Percentiles rank a stretch among this genome's conserved stretches.
Conservation (phyloP, 2,888 invertebrate species). For the Halictus ligatus region DNA sequence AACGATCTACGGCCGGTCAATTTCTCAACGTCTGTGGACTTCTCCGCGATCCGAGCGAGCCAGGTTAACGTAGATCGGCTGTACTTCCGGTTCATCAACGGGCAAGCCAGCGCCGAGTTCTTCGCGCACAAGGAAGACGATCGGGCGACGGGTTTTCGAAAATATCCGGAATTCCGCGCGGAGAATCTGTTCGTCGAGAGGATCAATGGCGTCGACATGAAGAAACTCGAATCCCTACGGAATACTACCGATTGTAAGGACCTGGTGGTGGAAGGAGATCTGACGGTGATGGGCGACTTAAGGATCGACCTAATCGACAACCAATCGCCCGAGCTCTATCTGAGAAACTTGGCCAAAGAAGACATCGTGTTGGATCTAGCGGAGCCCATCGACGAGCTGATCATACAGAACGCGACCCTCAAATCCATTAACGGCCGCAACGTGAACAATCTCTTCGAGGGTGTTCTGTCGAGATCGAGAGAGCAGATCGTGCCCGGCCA, state of each 20-base stretch:
- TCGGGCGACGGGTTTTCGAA: not conserved
- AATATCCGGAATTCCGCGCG: conserved; percentile 42
- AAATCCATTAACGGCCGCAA: conserved; percentile 62
- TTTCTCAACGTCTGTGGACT: conserved; percentile 43
- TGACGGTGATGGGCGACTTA: conserved; percentile 65
- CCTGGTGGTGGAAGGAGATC: conserved; percentile 71
- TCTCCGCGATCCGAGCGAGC: conserved; percentile 61
- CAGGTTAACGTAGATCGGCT: conserved; percentile 55
- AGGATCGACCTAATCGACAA: conserved; percentile 64
- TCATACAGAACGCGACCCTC: conserved; percentile 66
- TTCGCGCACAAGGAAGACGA: not conserved
- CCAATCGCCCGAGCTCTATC: conserved; percentile 56
- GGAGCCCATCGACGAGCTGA: conserved; percentile 65
- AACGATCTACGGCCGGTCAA: conserved; percentile 26
- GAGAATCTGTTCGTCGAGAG: conserved; percentile 55
- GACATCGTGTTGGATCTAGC: conserved; percentile 50
- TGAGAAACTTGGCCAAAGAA: conserved; percentile 54
- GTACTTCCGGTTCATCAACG: conserved; percentile 28
- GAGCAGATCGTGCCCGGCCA: conserved; percentile 67
- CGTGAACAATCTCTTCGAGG: conserved; percentile 61
- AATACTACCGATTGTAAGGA: conserved; percentile 30
- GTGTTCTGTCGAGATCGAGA: conserved; percentile 68
- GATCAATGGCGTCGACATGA: conserved; percentile 52
- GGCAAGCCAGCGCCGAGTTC: not conserved
- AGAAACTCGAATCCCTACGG: conserved; percentile 22